A percentile compares a stretch with the other conserved stretches of the same genome.
phyloP scores from a whole-genome alignment of 2,797 vertebrate genomes.

The Onychomys leucogaster region DNA sequence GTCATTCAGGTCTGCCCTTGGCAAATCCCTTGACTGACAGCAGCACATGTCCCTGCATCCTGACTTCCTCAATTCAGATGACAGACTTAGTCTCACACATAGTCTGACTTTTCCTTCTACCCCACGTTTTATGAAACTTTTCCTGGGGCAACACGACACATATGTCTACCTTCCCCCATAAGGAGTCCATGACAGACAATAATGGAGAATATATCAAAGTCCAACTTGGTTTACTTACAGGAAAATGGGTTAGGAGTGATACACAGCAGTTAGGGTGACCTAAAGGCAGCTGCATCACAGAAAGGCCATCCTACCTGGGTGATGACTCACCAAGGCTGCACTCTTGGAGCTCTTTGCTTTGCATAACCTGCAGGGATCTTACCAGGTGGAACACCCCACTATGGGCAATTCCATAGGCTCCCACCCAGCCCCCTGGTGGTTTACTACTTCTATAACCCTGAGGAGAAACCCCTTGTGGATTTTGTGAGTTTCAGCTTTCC shows the following conservation, averaged over 20 bases:
- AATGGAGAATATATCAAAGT: neutral
- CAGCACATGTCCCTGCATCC: accelerated
- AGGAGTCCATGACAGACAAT: neutral
- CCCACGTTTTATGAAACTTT: too few relatives aligned
- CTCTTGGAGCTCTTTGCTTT: neutral
- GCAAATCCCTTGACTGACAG: neutral
- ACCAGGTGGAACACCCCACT: accelerated
- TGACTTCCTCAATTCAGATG: neutral
- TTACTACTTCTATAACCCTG: neutral
- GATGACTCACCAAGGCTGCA: neutral
- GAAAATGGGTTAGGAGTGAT: neutral
- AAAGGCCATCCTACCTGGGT: neutral
- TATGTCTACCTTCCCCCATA: neutral
- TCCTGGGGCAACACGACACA: neutral
- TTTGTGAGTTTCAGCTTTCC: neutral
- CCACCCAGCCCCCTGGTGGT: neutral
- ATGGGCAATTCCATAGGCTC: too few relatives aligned
- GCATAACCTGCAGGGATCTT: too few relatives aligned
- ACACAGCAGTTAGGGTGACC: accelerated
- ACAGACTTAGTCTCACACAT: neutral
- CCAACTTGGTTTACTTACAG: neutral
- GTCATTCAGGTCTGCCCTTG: neutral
- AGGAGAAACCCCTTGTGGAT: neutral
- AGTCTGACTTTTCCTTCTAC: neutral
- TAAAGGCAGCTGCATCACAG: neutral